Conservation (phyloP, 2,797 vertebrate species). For the Philypnodon macrostomus region DNA sequence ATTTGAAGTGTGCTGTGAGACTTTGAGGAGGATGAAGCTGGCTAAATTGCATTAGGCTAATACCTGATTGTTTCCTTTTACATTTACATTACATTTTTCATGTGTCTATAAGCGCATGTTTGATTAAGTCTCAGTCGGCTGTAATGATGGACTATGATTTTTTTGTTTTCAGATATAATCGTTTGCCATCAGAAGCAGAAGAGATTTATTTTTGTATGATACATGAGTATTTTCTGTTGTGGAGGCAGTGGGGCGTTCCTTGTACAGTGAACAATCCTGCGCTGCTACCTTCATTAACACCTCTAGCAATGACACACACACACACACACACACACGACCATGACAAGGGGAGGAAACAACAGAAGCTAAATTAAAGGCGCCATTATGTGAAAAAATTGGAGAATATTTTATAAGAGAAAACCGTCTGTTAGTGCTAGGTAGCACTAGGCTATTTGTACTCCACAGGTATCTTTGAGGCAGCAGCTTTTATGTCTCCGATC, state of each 20-base stretch:
- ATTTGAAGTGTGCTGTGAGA: constrained; percentile 45
- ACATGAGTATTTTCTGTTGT: constrained; percentile 14
- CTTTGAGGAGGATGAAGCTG: constrained; percentile 25
- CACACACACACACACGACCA: constrained; percentile 12
- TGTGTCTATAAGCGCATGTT: constrained; percentile 29
- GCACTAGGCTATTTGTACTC: constrained; percentile 16
- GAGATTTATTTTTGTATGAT: constrained; percentile 45
- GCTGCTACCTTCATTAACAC: constrained; percentile 48
- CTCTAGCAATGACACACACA: constrained; percentile 59
- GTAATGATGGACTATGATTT: not conserved
- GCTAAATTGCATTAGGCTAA: constrained; percentile 50
- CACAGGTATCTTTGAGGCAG: constrained; percentile 37
- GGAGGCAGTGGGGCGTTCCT: constrained; percentile 38
- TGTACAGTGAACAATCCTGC: constrained; percentile 47
- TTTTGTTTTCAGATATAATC: constrained; percentile 25
- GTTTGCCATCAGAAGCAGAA: constrained; percentile 37
- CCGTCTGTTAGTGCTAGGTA: constrained; percentile 8
- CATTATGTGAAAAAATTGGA: constrained; percentile 3
- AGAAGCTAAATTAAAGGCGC: not conserved
- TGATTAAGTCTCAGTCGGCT: constrained; percentile 34
- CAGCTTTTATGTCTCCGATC: constrained; percentile 44
- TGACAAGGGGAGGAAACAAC: constrained; percentile 1
- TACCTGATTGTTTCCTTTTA: constrained; percentile 50
- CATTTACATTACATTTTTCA: constrained; percentile 21
- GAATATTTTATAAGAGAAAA: constrained; percentile 9